phyloP scores from a whole-genome alignment of 2,797 vertebrate genomes.

The Gallinago stenura region DNA sequence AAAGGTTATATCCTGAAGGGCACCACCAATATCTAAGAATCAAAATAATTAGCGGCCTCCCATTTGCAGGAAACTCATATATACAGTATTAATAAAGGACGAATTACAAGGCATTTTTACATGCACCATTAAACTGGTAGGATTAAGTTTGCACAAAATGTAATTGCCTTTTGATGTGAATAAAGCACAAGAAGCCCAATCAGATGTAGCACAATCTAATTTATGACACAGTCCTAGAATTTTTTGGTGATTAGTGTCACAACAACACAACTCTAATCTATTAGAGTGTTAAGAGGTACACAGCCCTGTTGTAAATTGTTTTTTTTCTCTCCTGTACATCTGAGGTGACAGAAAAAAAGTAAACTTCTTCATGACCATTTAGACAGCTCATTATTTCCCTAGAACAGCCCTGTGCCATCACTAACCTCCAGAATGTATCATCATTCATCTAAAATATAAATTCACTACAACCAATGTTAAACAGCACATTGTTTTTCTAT shows the following conservation, averaged over 20 bases:
- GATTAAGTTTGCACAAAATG: slow-evolving; percentile 70
- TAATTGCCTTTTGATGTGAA: slow-evolving; percentile 72
- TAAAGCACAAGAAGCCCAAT: slow-evolving; percentile 55
- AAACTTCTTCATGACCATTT: slow-evolving; percentile 6
- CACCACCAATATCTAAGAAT: slow-evolving; percentile 3
- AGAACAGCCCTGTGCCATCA: background rate
- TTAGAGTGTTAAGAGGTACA: slow-evolving; percentile 34
- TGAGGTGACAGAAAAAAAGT: background rate
- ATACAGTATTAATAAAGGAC: slow-evolving; percentile 62
- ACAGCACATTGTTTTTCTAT: background rate
- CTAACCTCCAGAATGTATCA: slow-evolving; percentile 1
- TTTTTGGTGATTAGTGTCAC: slow-evolving; percentile 66
- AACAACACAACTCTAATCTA: slow-evolving; percentile 50
- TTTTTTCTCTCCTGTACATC: background rate
- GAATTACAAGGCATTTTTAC: slow-evolving; percentile 69
- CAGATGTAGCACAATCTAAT: slow-evolving; percentile 47
- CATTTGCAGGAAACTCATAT: background rate
- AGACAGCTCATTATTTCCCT: slow-evolving; percentile 57
- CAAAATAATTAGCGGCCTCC: slow-evolving; percentile 19
- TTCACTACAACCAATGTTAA: background rate
- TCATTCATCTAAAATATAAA: slow-evolving; percentile 20
- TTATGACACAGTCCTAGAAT: slow-evolving; percentile 30
- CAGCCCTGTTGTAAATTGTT: slow-evolving; percentile 31
- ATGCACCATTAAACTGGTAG: slow-evolving; percentile 60
- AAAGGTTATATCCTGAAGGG: slow-evolving; percentile 16